Percentiles rank a stretch among this genome's conserved stretches.
Conservation (phyloP, 2,888 invertebrate genomes). For the Muscina levida region DNA sequence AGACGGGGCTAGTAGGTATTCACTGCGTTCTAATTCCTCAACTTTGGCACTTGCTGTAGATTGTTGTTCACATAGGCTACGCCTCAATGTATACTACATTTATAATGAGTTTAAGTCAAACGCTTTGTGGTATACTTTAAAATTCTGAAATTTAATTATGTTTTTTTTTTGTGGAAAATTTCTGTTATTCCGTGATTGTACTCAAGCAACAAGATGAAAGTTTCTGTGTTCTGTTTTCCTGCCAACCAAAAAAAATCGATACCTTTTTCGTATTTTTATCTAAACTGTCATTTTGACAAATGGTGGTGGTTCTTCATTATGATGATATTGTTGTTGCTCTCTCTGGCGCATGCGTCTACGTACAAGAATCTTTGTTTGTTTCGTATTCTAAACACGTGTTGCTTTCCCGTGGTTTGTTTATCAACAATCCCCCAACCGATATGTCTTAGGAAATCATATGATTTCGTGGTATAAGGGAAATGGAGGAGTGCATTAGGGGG, state of each 20-base stretch:
- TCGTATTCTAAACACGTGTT: constrained; percentile 61
- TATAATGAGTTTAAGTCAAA: not conserved
- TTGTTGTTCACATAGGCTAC: constrained; percentile 2
- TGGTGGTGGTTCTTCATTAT: constrained; percentile 28
- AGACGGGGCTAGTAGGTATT: not conserved
- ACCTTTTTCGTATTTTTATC: constrained; percentile 44
- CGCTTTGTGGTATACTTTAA: constrained; percentile 1
- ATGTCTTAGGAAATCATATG: constrained; percentile 18
- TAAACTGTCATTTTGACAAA: constrained; percentile 55
- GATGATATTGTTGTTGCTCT: not conserved
- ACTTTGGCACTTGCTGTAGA: constrained; percentile 34
- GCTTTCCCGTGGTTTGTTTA: constrained; percentile 59
- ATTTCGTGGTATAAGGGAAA: not conserved
- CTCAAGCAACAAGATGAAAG: constrained; percentile 38
- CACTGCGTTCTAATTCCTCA: constrained; percentile 48
- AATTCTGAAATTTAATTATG: not conserved
- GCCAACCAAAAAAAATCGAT: constrained; percentile 63
- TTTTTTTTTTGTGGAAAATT: constrained; percentile 18
- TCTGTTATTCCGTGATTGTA: constrained; percentile 24
- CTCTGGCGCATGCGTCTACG: constrained; percentile 56
- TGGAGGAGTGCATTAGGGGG: not conserved
- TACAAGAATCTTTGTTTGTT: constrained; percentile 24
- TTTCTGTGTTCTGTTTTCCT: constrained; percentile 21
- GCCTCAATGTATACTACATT: constrained; percentile 43
- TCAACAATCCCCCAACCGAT: constrained; percentile 61